Percentiles rank a stretch among this genome's conserved stretches.
These are phyloP conservation scores for Perithous albicinctus DNA, from an alignment of 2,888 invertebrate species.

Conservation along the genomic window DNA sequence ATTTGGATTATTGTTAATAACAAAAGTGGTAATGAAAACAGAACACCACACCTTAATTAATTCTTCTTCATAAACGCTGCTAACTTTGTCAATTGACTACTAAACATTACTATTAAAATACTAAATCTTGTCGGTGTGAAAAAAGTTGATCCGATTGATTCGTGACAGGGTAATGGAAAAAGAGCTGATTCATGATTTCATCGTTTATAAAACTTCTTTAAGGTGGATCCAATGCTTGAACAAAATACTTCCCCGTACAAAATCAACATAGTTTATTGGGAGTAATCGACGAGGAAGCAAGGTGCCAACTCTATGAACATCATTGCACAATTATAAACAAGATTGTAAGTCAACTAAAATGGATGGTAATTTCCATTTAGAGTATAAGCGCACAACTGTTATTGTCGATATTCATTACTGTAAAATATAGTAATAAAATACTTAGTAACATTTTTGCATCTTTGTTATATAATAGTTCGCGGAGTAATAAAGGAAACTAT, in stretches of 20 bases:
- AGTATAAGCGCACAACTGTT: not conserved
- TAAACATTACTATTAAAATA: not conserved
- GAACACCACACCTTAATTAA: not conserved
- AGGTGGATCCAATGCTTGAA: not conserved
- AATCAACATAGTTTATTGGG: not conserved
- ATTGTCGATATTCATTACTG: not conserved
- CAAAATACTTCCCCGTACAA: too few relatives aligned
- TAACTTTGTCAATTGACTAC: not conserved
- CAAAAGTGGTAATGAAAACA: not conserved
- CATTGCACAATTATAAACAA: not conserved
- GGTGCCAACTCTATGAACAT: not conserved
- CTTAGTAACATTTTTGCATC: not conserved
- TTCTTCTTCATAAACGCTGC: not conserved
- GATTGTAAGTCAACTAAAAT: constrained; percentile 75
- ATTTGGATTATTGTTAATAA: not conserved
- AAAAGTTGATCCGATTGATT: not conserved
- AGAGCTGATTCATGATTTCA: not conserved
- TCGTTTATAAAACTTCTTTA: not conserved
- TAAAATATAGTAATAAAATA: not conserved
- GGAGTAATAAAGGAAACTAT: not conserved
- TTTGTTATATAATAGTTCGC: not conserved
- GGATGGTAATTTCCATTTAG: constrained; percentile 73
- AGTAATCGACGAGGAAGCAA: not conserved
- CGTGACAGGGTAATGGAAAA: not conserved
- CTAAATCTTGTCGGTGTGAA: not conserved